phyloP scores from a whole-genome alignment of 2,888 invertebrate genomes.

The Spilarctia lutea region DNA sequence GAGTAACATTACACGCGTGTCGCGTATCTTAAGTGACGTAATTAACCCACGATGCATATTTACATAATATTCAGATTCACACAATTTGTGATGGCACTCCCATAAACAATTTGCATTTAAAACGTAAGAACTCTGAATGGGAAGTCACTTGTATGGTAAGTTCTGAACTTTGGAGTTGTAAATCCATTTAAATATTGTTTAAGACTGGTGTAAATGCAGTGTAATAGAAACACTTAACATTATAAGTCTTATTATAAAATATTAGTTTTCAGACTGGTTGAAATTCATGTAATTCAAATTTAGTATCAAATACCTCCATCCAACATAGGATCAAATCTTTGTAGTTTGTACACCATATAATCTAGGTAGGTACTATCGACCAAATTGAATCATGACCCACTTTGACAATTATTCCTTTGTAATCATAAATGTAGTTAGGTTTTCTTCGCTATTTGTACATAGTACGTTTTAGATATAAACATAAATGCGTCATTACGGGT shows the following conservation, averaged over 20 bases:
- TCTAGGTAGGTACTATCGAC: too few relatives aligned
- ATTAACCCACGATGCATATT: slow-evolving; percentile 44
- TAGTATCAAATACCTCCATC: neutral
- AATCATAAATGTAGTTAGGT: too few relatives aligned
- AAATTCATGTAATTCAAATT: neutral
- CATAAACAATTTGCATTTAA: slow-evolving; percentile 58
- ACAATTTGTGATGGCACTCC: slow-evolving; percentile 53
- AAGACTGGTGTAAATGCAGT: neutral
- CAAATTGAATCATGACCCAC: too few relatives aligned
- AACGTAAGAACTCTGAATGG: slow-evolving; percentile 33
- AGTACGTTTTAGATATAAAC: too few relatives aligned
- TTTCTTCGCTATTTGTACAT: too few relatives aligned
- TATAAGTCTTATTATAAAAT: too few relatives aligned
- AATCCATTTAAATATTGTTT: slow-evolving; percentile 19
- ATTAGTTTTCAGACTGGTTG: neutral
- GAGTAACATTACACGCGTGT: slow-evolving; percentile 30
- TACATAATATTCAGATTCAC: slow-evolving; percentile 52
- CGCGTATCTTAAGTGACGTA: slow-evolving; percentile 41
- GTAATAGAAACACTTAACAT: neutral
- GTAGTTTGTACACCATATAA: too few relatives aligned
- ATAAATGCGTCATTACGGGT: too few relatives aligned
- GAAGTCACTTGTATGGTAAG: slow-evolving; percentile 28
- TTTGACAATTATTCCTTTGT: too few relatives aligned
- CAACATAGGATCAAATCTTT: neutral
- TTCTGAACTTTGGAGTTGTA: slow-evolving; percentile 28